Percentiles rank a stretch among this genome's conserved stretches.
phyloP scores from a whole-genome alignment of 2,888 invertebrate genomes.

The Aethes cnicana region DNA sequence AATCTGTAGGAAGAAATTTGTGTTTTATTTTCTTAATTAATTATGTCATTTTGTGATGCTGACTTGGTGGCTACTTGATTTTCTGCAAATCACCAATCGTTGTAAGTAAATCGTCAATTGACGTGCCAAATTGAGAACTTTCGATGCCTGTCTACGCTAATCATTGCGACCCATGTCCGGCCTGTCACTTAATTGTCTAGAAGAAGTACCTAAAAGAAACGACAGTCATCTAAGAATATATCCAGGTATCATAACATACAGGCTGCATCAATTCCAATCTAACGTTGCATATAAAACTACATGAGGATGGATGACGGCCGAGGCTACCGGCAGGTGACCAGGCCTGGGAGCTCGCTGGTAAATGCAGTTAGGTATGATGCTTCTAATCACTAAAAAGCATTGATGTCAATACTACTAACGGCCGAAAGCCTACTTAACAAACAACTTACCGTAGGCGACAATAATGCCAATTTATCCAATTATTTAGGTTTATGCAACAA shows the following conservation, averaged over 20 bases:
- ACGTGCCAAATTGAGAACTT: constrained; percentile 4
- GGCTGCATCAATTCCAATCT: constrained; percentile 58
- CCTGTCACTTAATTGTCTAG: constrained; percentile 23
- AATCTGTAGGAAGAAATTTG: too few species aligned
- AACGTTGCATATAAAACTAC: constrained; percentile 65
- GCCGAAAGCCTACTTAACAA: constrained; percentile 60
- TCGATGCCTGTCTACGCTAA: constrained; percentile 15
- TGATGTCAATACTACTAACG: constrained; percentile 68
- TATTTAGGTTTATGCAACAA: constrained; percentile 48
- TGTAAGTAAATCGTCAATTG: background rate
- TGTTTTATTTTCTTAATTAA: too few species aligned
- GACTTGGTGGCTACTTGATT: constrained; percentile 29
- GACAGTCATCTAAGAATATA: constrained; percentile 26
- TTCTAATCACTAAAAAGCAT: constrained; percentile 74
- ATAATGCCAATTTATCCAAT: constrained; percentile 71
- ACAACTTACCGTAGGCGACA: constrained; percentile 75
- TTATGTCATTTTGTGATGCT: constrained; percentile 13
- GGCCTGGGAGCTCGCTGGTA: constrained; percentile 58
- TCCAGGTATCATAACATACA: constrained; percentile 25
- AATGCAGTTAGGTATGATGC: constrained; percentile 69
- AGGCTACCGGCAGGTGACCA: constrained; percentile 59
- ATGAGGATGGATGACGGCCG: constrained; percentile 66
- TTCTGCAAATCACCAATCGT: constrained; percentile 26
- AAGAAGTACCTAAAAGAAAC: constrained; percentile 31
- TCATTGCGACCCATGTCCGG: constrained; percentile 10